Conservation (phyloP, 2,113 vertebrate genomes). For the Rhegmatorhina hoffmannsi region DNA sequence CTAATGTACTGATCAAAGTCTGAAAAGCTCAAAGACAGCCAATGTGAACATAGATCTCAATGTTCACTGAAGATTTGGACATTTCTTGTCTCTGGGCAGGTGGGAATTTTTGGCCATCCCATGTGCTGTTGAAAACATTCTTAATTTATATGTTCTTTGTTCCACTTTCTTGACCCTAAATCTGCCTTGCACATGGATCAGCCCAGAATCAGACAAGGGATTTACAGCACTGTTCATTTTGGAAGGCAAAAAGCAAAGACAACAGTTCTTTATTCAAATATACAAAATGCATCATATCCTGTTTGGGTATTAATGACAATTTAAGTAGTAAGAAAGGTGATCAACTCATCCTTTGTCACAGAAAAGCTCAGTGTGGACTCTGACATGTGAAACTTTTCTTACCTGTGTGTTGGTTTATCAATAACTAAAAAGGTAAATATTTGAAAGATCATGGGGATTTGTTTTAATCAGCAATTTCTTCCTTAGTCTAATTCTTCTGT, state of each 20-base stretch:
- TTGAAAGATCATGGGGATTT: background rate
- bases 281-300: background rate
- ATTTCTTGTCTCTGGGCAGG: background rate
- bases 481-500: background rate
- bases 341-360: background rate
- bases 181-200: background rate
- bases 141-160: background rate
- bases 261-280: background rate
- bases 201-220: background rate
- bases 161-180: background rate
- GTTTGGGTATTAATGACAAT: background rate
- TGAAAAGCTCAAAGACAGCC: background rate
- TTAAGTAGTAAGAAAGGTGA: background rate
- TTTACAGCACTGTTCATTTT: background rate
- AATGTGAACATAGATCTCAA: background rate
- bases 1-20: background rate
- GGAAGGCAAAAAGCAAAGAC: background rate
- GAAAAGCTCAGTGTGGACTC: background rate
- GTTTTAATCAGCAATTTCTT: background rate
- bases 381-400: background rate
- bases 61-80: background rate
- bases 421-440: background rate
- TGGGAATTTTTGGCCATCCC: too few species aligned
- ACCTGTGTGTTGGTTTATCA: background rate
- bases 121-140: background rate